These are phyloP conservation scores for Mamestra configurata DNA, from an alignment of 1,140 invertebrate genomes.

Conservation along the genomic window DNA sequence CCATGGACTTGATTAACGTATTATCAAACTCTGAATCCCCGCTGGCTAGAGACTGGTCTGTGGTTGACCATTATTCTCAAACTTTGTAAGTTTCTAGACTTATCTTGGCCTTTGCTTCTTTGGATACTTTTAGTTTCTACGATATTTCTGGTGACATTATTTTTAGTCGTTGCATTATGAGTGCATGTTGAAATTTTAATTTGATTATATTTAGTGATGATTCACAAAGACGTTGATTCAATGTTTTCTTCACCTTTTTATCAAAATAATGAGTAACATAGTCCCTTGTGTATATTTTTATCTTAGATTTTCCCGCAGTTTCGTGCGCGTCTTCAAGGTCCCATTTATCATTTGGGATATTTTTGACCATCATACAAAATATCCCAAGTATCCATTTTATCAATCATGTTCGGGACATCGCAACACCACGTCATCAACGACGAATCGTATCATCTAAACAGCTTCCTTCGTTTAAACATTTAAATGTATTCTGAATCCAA, in stretches of 20 bases:
- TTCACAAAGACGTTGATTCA: too few species aligned
- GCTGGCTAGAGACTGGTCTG: conserved; percentile 33
- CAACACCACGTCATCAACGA: background rate
- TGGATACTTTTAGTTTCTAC: conserved; percentile 8
- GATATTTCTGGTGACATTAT: conserved; percentile 3
- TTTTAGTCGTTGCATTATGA: too few species aligned
- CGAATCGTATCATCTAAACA: conserved; percentile 19
- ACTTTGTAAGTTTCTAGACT: conserved; percentile 42
- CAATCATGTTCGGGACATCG: background rate
- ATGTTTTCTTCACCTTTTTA: too few species aligned
- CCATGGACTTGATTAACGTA: conserved; percentile 44
- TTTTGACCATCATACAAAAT: too few species aligned
- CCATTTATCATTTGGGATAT: too few species aligned
- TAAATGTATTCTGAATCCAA: conserved; percentile 31
- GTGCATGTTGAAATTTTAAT: too few species aligned
- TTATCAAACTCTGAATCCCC: conserved; percentile 43
- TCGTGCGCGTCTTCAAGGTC: too few species aligned
- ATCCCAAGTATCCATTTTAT: too few species aligned
- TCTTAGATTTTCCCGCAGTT: too few species aligned
- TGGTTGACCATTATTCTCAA: conserved; percentile 50
- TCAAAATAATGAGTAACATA: too few species aligned
- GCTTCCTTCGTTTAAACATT: conserved; percentile 11
- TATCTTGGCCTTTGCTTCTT: conserved; percentile 33
- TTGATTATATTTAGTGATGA: too few species aligned
- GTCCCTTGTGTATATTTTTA: too few species aligned